These are phyloP conservation scores for Proteles cristata DNA, from an alignment of 2,113 vertebrate species.

Conservation along the genomic window DNA sequence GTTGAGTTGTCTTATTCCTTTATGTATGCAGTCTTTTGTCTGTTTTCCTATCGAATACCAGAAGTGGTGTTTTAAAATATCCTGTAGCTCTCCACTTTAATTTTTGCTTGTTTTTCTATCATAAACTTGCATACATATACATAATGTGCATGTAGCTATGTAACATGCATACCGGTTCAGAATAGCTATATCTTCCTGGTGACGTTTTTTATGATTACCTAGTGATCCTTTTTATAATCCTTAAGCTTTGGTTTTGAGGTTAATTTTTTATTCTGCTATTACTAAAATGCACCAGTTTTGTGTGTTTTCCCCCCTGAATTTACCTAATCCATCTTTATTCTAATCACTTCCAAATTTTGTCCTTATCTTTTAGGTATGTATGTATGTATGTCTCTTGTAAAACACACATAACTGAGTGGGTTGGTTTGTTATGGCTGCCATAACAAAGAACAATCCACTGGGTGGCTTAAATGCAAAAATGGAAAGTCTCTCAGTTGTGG, in stretches of 20 bases:
- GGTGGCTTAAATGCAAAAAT: background rate
- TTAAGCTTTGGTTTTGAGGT: background rate
- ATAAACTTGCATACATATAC: background rate
- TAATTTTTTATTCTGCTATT: constrained; percentile 12
- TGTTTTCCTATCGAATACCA: background rate
- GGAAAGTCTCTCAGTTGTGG: background rate
- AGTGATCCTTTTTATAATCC: background rate
- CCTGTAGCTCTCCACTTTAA: background rate
- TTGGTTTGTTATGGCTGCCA: background rate
- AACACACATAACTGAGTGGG: background rate
- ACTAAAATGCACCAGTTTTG: background rate
- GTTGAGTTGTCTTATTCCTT: background rate
- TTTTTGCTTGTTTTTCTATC: background rate
- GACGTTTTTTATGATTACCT: background rate
- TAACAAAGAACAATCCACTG: background rate
- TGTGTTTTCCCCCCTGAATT: background rate
- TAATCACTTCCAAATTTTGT: background rate
- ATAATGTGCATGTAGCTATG: background rate
- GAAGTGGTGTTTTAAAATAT: background rate
- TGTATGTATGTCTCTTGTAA: background rate
- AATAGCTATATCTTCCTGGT: background rate
- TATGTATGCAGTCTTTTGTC: background rate
- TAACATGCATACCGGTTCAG: background rate
- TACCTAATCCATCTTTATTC: background rate
- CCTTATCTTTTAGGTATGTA: background rate